Evolutionary conservation across 2,888 invertebrate species (phyloP), one percentile per base, ranked within the genome.

Genomic region (Cephus spinipes): DNA sequence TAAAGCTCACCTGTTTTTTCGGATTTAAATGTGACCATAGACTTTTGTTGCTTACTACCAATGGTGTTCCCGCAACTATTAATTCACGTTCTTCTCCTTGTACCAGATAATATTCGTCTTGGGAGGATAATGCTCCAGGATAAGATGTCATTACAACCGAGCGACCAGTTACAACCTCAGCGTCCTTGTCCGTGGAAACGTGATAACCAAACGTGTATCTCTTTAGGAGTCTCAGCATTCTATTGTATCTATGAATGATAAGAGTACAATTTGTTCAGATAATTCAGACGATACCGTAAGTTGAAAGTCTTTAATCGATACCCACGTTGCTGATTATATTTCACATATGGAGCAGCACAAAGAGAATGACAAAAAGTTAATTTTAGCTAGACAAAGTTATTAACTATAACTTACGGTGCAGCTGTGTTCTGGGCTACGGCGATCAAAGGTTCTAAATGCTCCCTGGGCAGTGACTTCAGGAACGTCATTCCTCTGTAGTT

Each of bases 221-320:
- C 91, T 98, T 98, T 87, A 97, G 92, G 68, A 98, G 94, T 79
- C 97, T 94, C 80, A 97, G 93, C 98, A 98, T 98, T 82, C 95
- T 94, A 55, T 94, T 93, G 89, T 96, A 97, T 81, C 95, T 95
- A 88, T 1, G 91, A 83, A 88, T 1, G 55, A 55, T 23, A 9
- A 55, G 55, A 55, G 2, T 6, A 55, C 9, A 23, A 23, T 23
- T 23, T 23, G 1, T 55, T 55, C 55, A 23, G 55, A 55, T 6
- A 23, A 15, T 0, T 55, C 55, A 55, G 55, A 23, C 23, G 0
- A 9, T 23, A 55, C 6, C 23, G 2, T 55, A 15, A 23, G 9
- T 9, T 1, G 23, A 55, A 55, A 23, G 0, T 23, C 9, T 15
- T 55, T 2, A 9, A 55, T 55, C 9, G 23, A 55, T 55, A 55